Base-by-base conservation (phyloP, 2,888 invertebrate species). In the Exocentrus adspersus region DNA sequence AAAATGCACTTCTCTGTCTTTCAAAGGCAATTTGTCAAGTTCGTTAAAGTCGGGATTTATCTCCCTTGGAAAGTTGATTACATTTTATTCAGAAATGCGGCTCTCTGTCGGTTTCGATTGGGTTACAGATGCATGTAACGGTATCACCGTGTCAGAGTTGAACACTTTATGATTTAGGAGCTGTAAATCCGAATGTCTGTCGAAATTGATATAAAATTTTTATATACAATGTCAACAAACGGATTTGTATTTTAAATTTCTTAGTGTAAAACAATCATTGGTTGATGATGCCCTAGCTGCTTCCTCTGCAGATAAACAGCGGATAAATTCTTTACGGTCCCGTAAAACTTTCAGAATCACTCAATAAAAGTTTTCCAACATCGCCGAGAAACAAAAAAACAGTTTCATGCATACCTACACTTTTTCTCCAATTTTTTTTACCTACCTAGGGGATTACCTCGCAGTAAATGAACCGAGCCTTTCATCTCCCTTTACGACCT, bases 391-490 rank as follows among this genome's bases (percentile, higher is more conserved):
- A 45, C 17, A 10, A 45, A 24, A 17, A 12, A 2, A 16, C 28
- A 16, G 14, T 24, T 24, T 28, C 48, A 24, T 9, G 16, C 16
- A 24, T 10, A 16, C 14, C 16, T 28, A 28, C 28, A 48, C 28
- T 48, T 48, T 17, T 48, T 48, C 24, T 48, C 12, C 7, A 14
- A 48, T 37, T 37, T 37, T n/a, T n/a, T 37, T 37, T 37, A 37
- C 5, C 48, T 14, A n/a, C 10, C 2, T 12, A n/a, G n/a, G 48
- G 48, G 17, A 48, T 48, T 28, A 6, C 48, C 7, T 10, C 28
- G 28, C 48, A 48, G 24, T 48, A 48, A 48, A 48, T 48, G 24
- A 48, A 48, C 16, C 2, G 14, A 16, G 28, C 28, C 16, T 48
- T 48, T 48, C 28, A 28, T 48, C 28, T 28, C 48, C 4, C 7